Percentiles rank a stretch among this genome's conserved stretches.
Conservation (phyloP, 2,797 vertebrate genomes). For the Anas bernieri region DNA sequence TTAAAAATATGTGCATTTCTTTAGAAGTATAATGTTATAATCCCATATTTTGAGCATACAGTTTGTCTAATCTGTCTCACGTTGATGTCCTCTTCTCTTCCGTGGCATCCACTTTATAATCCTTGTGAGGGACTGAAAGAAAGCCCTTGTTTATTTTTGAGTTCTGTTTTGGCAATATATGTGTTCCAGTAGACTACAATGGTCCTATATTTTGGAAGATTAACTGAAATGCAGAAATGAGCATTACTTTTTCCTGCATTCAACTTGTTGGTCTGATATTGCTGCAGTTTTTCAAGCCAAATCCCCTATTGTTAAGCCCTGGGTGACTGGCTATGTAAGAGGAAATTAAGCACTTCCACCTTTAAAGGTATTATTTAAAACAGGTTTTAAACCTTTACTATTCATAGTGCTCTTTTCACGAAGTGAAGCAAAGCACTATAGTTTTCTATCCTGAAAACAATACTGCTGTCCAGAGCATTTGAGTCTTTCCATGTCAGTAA, state of each 20-base stretch:
- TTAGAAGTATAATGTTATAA: not conserved
- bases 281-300: slow-evolving; percentile 21
- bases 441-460: not conserved
- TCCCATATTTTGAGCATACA: not conserved
- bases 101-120: not conserved
- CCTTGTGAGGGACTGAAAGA: not conserved
- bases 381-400: slow-evolving; percentile 14
- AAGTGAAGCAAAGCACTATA: not conserved
- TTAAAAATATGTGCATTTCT: slow-evolving; percentile 22
- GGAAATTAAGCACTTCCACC: slow-evolving; percentile 15
- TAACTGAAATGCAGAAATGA: slow-evolving; percentile 28
- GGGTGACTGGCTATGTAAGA: not conserved
- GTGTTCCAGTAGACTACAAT: not conserved
- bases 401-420: not conserved
- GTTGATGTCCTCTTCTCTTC: not conserved
- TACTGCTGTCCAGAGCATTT: not conserved
- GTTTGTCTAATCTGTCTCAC: not conserved
- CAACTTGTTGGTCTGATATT: not conserved
- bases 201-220: not conserved
- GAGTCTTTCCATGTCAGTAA: not conserved
- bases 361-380: slow-evolving; percentile 42
- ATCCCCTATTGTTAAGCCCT: not conserved
- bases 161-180: not conserved
- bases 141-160: not conserved
- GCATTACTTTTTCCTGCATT: not conserved